These are phyloP conservation scores for Eutolmus rufibarbis DNA, from an alignment of 2,888 invertebrate genomes.

Conservation along the genomic window DNA sequence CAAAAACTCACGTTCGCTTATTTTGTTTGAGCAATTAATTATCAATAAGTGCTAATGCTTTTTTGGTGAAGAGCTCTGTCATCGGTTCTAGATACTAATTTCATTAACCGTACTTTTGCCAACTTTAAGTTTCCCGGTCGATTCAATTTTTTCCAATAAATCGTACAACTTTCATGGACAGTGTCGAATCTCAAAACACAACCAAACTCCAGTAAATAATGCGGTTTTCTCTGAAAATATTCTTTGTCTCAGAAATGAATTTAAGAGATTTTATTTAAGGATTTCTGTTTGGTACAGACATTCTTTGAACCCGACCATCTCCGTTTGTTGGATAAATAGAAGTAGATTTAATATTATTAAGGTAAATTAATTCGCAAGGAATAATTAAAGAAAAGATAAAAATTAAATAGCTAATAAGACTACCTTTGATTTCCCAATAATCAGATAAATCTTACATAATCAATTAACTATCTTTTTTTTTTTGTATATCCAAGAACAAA, in stretches of 20 bases:
- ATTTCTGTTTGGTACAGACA: neutral
- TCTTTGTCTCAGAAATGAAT: neutral
- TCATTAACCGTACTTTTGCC: neutral
- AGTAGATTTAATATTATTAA: neutral
- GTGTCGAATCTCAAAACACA: neutral
- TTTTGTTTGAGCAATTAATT: constrained; percentile 17
- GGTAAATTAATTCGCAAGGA: neutral
- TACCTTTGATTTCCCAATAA: too few relatives aligned
- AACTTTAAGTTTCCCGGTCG: neutral
- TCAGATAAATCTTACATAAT: too few relatives aligned
- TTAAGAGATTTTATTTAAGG: neutral
- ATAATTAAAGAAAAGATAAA: neutral
- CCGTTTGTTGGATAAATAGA: neutral
- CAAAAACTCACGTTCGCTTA: constrained; percentile 5
- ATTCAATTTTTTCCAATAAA: neutral
- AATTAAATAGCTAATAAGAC: too few relatives aligned
- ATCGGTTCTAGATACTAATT: neutral
- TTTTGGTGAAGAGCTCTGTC: neutral
- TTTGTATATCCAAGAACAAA: too few relatives aligned
- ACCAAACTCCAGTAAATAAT: neutral
- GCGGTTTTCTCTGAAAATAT: neutral
- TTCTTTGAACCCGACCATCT: neutral
- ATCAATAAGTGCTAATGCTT: constrained; percentile 18
- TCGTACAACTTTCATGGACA: neutral
- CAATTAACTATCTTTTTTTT: too few relatives aligned